Evolutionary conservation across 2,113 vertebrate species (phyloP).

Genomic region (Nycticryphes semicollaris): DNA sequence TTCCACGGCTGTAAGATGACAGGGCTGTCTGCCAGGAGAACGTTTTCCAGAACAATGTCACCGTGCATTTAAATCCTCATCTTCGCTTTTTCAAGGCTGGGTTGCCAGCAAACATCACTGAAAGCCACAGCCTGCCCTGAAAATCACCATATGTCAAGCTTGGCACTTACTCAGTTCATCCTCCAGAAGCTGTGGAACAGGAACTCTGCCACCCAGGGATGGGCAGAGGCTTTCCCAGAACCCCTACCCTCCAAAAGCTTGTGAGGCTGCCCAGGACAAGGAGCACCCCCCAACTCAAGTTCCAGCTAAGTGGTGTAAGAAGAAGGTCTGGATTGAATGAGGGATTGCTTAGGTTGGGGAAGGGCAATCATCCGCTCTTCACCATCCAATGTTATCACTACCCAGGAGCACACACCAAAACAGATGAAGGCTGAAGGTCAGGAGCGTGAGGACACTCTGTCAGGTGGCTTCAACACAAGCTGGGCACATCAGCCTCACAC

Average conservation of each 20-base stretch:
- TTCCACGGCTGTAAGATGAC: neutral
- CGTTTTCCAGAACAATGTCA: neutral
- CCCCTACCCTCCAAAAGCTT: neutral
- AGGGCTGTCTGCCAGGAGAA: neutral
- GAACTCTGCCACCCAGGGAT: neutral
- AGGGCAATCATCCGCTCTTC: neutral
- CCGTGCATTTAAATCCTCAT: neutral
- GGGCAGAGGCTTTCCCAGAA: neutral
- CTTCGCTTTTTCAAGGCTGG: neutral
- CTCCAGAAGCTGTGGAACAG: neutral
- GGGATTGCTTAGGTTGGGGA: neutral
- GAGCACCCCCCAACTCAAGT: neutral
- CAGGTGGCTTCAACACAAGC: neutral
- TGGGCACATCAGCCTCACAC: neutral
- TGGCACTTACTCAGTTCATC: neutral
- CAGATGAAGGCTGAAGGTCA: neutral
- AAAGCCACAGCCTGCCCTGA: neutral
- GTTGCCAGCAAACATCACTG: slow-evolving; percentile 1
- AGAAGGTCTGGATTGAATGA: neutral
- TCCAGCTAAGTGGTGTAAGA: neutral
- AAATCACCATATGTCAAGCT: slow-evolving; percentile 1
- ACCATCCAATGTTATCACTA: neutral
- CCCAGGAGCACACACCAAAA: neutral
- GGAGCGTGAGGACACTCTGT: neutral
- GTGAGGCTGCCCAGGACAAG: neutral